phyloP scores from a whole-genome alignment of 2,797 vertebrate genomes.

The Pteropus rufus region DNA sequence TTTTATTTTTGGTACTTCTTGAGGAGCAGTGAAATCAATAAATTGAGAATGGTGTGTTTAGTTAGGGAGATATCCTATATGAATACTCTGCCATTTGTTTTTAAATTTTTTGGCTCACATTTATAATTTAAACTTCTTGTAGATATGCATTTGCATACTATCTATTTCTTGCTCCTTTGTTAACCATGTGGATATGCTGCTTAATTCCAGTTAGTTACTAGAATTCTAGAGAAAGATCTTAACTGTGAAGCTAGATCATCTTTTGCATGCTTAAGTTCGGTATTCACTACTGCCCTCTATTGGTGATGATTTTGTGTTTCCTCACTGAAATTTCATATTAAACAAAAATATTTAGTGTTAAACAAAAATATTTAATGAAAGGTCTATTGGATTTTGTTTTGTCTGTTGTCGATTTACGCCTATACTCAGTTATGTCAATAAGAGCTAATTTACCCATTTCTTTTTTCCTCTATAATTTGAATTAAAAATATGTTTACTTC shows the following conservation, averaged over 20 bases:
- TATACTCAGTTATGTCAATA: background rate
- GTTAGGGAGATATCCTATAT: background rate
- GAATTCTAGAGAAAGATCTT: background rate
- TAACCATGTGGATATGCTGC: background rate
- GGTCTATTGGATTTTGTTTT: background rate
- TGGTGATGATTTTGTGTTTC: constrained; percentile 19
- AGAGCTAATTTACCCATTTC: background rate
- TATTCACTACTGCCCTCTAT: background rate
- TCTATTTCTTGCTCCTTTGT: background rate
- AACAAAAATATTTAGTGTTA: background rate
- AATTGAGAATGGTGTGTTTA: background rate
- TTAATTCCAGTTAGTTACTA: background rate
- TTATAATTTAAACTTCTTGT: constrained; percentile 24
- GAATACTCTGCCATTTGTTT: background rate
- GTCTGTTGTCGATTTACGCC: background rate
- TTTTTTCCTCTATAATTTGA: background rate
- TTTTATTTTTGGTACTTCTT: background rate
- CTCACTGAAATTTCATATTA: background rate
- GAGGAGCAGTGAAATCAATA: background rate
- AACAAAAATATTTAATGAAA: background rate
- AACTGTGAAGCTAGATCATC: background rate
- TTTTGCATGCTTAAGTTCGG: background rate
- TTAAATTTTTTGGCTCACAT: background rate
- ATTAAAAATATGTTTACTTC: background rate
- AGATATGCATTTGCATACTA: background rate